Percentiles rank a stretch among this genome's conserved stretches.
phyloP scores from a whole-genome alignment of 2,888 invertebrate genomes.

The Andricus quercusramuli region DNA sequence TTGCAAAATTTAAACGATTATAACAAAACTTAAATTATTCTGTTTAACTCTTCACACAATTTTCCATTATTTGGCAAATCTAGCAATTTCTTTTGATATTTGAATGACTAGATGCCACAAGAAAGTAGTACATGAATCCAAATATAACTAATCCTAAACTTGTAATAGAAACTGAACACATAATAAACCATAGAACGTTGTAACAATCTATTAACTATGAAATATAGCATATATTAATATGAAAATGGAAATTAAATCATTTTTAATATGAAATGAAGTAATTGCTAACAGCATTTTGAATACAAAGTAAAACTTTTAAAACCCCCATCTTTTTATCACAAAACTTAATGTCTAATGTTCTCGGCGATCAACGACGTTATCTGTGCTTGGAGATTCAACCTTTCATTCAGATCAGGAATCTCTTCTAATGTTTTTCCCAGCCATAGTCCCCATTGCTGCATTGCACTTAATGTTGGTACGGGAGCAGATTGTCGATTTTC shows the following conservation, averaged over 20 bases:
- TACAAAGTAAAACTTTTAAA: no score
- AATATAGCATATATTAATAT: no score
- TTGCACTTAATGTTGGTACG: not conserved
- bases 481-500: not conserved
- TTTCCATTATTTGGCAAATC: not conserved
- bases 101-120: not conserved
- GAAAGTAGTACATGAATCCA: not conserved
- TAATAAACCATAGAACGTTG: no score
- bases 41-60: no score
- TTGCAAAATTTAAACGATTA: not conserved
- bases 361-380: not conserved
- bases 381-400: not conserved
- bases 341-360: not conserved
- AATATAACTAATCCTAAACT: not conserved
- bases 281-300: no score
- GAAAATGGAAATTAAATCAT: no score
- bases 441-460: slow-evolving; percentile 1
- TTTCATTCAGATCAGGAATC: not conserved
- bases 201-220: no score
- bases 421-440: not conserved
- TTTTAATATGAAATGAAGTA: no score
- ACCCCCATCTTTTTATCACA: no score
- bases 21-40: no score
- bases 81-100: not conserved
- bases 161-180: not conserved